phyloP scores from a whole-genome alignment of 2,888 invertebrate species.

The Agrotis clavis region DNA sequence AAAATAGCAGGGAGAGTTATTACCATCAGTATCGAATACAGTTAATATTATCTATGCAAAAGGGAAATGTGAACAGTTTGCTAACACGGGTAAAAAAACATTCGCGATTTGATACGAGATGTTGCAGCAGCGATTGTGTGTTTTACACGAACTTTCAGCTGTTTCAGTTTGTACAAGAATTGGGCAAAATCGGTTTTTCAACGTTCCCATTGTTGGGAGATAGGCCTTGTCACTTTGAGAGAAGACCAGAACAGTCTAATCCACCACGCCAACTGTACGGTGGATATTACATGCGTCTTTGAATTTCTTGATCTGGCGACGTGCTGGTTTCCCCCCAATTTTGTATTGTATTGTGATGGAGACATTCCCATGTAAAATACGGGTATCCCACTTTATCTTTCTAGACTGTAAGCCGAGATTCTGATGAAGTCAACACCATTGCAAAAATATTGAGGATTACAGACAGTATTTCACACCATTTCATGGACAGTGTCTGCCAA shows the following conservation, averaged over 20 bases:
- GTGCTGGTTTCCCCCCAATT: not conserved
- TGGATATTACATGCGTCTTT: not conserved
- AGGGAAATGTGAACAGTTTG: constrained; percentile 66
- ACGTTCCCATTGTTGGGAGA: not conserved
- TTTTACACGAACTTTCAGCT: constrained; percentile 34
- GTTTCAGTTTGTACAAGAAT: constrained; percentile 8
- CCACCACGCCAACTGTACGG: not conserved
- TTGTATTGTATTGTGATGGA: too few species aligned
- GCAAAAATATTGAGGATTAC: too few species aligned
- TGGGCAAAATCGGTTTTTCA: not conserved
- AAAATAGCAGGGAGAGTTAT: constrained; percentile 41
- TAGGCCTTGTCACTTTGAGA: not conserved
- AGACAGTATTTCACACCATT: too few species aligned
- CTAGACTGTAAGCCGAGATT: too few species aligned
- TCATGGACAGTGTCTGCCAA: not conserved
- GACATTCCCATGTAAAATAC: too few species aligned
- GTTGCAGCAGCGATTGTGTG: constrained; percentile 33
- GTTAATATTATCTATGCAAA: constrained; percentile 71
- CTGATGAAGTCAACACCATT: too few species aligned
- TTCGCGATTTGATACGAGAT: constrained; percentile 50
- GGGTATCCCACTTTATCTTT: too few species aligned
- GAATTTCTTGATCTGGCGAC: not conserved
- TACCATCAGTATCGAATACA: constrained; percentile 56
- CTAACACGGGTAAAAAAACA: constrained; percentile 48
- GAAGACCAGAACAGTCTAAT: not conserved